Evolutionary conservation across 2,113 vertebrate species (phyloP), one percentile per base, ranked within the genome.

Genomic region (Euleptes europaea): DNA sequence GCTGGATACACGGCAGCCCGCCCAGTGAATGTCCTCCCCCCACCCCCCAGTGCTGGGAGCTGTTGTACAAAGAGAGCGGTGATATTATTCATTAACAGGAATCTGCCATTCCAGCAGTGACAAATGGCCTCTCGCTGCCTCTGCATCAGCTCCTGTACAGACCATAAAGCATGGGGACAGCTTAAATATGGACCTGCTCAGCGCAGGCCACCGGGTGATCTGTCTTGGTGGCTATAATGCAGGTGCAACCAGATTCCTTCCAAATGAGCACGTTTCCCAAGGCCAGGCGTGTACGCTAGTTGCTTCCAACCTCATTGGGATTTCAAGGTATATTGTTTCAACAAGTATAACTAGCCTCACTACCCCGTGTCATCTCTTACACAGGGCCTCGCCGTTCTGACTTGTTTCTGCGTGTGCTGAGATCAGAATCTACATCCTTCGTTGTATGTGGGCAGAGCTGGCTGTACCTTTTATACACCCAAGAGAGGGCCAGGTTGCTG

Each of bases 141-240:
- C 96, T 96, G 94, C 96, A 82, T 95, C 95, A 96, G 94, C 82
- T 95, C 96, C 95, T 94, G 97, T 97, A 95, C 95, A 90, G 90
- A 96, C 97, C 96, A 98, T 98, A 98, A 99, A 98, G 97, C 97
- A 98, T 95, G 90, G 97, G 96, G 97, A 98, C 97, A 97, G 98
- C 97, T 98, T 98, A 98, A 97, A 97, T 97, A 97, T 96, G 95
- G 97, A 97, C 97, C 97, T 97, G 97, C 97, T 97, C 97, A 96
- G 97, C 95, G 93, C 51, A 86, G 96, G 94, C 94, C 84, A 90
- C 95, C 94, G 94, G 95, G 96, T 96, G 96, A 98, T 98, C 97
- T 42, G 96, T 98, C 97, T 97, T 97, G 88, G 88, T 35, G 51
- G 85, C 90, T 86, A 2, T 70, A 93, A 91, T 93, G 91, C 94